Evolutionary conservation across 2,113 vertebrate genomes (phyloP).

Genomic region (Hiodon alosoides): DNA sequence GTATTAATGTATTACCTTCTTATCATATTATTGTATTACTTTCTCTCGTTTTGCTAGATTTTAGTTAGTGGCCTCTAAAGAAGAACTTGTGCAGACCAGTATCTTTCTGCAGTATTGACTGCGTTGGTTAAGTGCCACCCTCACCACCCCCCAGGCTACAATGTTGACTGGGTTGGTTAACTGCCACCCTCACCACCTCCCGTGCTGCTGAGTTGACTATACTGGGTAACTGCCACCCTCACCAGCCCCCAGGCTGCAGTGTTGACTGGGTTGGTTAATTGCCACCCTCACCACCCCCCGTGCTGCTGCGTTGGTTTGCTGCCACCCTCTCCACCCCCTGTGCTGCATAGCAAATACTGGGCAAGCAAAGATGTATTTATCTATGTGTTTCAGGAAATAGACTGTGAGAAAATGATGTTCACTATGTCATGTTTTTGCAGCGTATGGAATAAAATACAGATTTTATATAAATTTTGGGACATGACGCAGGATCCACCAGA

Average conservation of each 20-base stretch:
- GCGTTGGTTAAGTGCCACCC: too few relatives aligned
- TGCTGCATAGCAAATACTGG: neutral
- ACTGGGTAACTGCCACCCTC: too few relatives aligned
- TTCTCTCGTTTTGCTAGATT: neutral
- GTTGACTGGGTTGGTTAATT: neutral
- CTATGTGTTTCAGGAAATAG: neutral
- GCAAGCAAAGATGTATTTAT: neutral
- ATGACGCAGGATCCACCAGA: neutral
- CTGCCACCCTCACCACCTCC: too few relatives aligned
- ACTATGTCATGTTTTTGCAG: neutral
- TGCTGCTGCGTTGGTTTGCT: neutral
- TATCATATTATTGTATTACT: neutral
- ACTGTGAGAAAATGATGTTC: neutral
- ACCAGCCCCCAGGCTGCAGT: too few relatives aligned
- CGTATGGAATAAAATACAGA: neutral
- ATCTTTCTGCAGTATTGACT: neutral
- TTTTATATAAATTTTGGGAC: neutral
- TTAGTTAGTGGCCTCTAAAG: neutral
- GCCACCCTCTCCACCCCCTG: too few relatives aligned
- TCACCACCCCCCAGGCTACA: too few relatives aligned
- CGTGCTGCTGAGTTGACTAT: too few relatives aligned
- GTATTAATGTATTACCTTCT: neutral
- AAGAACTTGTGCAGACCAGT: neutral
- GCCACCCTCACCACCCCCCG: neutral
- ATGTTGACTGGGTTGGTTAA: too few relatives aligned